These are phyloP conservation scores for Lithophane semibrunnea DNA, from an alignment of 2,888 invertebrate species.

Conservation along the genomic window DNA sequence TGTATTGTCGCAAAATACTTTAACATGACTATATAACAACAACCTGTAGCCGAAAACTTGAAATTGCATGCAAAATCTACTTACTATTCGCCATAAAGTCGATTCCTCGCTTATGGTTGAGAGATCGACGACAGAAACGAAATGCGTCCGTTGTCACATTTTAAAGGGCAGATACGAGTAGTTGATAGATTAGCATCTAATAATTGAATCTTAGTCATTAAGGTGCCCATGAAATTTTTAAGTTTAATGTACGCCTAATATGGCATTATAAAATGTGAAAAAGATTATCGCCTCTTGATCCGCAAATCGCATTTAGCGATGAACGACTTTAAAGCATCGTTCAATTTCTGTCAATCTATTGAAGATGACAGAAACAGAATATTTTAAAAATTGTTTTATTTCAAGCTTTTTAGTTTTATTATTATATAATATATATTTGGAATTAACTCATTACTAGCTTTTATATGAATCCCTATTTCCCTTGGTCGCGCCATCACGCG, in stretches of 20 bases:
- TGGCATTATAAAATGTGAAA: not conserved
- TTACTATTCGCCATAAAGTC: constrained; percentile 76
- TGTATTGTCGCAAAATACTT: not conserved
- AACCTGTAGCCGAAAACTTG: constrained; percentile 72
- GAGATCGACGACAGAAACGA: constrained; percentile 71
- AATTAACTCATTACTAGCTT: no score
- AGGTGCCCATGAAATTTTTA: constrained; percentile 34
- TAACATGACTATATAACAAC: constrained; percentile 44
- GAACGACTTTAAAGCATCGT: not conserved
- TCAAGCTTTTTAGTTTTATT: no score
- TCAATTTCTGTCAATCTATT: no score
- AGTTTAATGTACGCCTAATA: not conserved
- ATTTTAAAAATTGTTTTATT: not conserved
- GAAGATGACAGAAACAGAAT: not conserved
- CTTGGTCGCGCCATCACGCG: no score
- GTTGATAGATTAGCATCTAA: constrained; percentile 67
- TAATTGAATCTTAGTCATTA: constrained; percentile 58
- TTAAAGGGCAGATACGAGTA: constrained; percentile 68
- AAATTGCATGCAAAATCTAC: constrained; percentile 80
- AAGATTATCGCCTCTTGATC: not conserved
- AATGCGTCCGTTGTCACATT: constrained; percentile 72
- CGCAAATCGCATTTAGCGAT: not conserved
- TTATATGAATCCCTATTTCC: no score
- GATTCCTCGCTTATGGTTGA: constrained; percentile 71
- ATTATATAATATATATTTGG: no score